Base-by-base conservation (phyloP, 2,888 invertebrate genomes). In the Rhagonycha lutea region DNA sequence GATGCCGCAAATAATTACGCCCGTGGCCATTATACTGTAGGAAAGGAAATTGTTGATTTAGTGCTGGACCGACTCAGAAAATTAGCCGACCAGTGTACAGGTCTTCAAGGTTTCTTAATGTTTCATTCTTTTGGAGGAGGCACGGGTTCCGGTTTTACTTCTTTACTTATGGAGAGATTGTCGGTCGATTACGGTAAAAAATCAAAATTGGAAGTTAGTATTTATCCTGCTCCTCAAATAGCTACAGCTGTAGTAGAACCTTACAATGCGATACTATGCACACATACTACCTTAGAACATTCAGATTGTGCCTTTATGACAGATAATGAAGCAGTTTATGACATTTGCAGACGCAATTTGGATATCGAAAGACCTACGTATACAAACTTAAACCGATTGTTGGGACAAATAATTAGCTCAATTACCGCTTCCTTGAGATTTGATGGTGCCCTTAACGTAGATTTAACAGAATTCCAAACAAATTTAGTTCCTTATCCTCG, bases 1-100 rank as follows among this genome's bases (percentile, higher is more conserved):
- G 95, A 95, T 86, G 95, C 95, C 3, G 95, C 95, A n/a, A 95
- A 95, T 86, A 95, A 95, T 88, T 95, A 95, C 85, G 95, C 95
- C 0, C 90, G 95, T 26, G 95, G 96, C 4, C 94, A 94, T 85
- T 94, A 95, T 87, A 93, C 95, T 71, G 92, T 74, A 29, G 74
- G 77, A 28, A 69, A 71, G 92, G 92, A 63, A 94, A 94, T 84
- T 90, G 94, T 69, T 91, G 94, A 70, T 92, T 90, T 91, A 2
- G 92, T 93, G 1, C 90, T 92, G 86, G 91, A 93, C 82, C 88
- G 94, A 47, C 89, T 94, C 75, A 88, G 93, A 75, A 94, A 92
- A 84, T 87, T 94, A 81, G 90, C 94, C 1, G 91, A 91, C 79
- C 89, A 89, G 85, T 92, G 92, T 84, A 88, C 89, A 29, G 90